Evolutionary conservation across 30 jellyfish, hydroid and myxozoan species (phyloP), one percentile per base, ranked within the genome.

Genomic region (Hydractinia symbiolongicarpus): DNA sequence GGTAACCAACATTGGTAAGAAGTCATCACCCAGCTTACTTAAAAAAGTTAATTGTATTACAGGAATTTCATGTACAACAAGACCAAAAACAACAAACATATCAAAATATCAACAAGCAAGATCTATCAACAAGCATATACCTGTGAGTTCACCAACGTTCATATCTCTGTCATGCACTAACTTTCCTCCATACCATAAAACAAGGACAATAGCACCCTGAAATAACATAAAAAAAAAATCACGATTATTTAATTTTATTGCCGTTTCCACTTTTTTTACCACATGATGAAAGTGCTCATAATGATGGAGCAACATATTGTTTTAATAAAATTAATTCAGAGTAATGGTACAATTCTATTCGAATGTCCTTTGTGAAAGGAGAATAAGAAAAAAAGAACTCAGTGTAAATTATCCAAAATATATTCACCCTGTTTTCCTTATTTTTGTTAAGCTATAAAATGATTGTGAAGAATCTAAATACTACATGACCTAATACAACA

Each of bases 121-220:
- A 13, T 3, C 15, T n/a, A n/a, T n/a, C n/a, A n/a, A n/a, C n/a
- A n/a, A n/a, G 69, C 15, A n/a, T n/a, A n/a, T 76, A 91, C 98
- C 66, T 7, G 98, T 91, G 19, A 91, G 83, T 50, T 91, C 74
- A 15, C 98, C 98, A 56, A 91, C 93, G 40, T 87, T 82, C 96
- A 91, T 83, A 49, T 66, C 83, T 19, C 89, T 84, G 60, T 76
- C 89, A 73, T 82, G 91, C 17, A 91, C 98, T n/a, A 91, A 88
- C 67, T 91, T 91, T 3, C 98, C 98, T 17, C 98, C 98, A 78
- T 91, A 91, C 98, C 98, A 91, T 30, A 91, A 81, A 50, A 91
- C 98, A 74, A 91, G 84, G 13, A 83, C 96, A 15, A 91, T 61
- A n/a, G 98, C 96, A 19, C 98, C 98, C 98, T 84, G 20, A 16